These are phyloP conservation scores for Brachyalestes nurse DNA, from an alignment of 2,797 vertebrate species.

Conservation along the genomic window DNA sequence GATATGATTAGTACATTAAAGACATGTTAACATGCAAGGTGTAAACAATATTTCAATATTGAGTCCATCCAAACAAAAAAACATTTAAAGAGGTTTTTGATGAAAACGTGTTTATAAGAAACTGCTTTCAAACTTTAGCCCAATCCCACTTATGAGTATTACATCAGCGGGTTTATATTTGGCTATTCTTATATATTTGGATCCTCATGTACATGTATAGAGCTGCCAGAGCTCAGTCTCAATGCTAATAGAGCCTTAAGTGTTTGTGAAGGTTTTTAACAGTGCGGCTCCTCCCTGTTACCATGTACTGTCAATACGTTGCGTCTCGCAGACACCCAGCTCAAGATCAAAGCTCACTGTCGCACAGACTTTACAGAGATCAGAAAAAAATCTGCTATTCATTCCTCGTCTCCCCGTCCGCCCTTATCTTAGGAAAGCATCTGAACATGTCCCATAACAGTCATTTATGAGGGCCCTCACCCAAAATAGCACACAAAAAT, in stretches of 20 bases:
- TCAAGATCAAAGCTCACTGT: conserved; percentile 44
- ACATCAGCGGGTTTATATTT: background rate
- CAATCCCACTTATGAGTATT: background rate
- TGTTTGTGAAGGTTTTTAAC: background rate
- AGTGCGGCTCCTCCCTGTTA: background rate
- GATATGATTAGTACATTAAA: no score
- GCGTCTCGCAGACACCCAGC: conserved; percentile 16
- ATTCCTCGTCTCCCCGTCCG: conserved; percentile 28
- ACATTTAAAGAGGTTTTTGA: background rate
- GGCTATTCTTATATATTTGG: conserved; percentile 14
- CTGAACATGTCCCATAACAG: conserved; percentile 36
- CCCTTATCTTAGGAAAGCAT: conserved; percentile 45
- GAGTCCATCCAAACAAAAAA: no score
- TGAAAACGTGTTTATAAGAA: background rate
- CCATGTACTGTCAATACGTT: conserved; percentile 13
- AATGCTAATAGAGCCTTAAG: background rate
- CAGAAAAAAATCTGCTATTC: conserved; percentile 4
- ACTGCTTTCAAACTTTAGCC: background rate
- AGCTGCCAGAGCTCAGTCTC: background rate
- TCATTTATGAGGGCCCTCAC: conserved; percentile 22
- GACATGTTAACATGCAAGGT: no score
- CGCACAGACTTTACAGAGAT: conserved; percentile 26
- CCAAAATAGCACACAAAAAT: conserved; percentile 40
- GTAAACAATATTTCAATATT: no score
- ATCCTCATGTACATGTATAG: background rate